Percentiles rank a stretch among this genome's conserved stretches.
Conservation (phyloP, 2,113 vertebrate genomes). For the Pionites leucogaster region DNA sequence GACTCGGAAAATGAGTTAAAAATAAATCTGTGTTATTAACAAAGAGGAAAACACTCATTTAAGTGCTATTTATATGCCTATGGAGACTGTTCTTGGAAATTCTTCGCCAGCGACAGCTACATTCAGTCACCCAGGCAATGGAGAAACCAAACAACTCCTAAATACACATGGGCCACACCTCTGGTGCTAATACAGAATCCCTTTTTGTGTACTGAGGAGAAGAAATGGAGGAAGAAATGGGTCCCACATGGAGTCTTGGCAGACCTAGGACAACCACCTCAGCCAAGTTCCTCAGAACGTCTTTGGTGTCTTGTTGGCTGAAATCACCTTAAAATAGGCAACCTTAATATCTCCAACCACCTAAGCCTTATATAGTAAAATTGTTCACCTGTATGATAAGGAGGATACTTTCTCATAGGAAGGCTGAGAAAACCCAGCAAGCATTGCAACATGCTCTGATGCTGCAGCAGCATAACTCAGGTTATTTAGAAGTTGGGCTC, state of each 20-base stretch:
- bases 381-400: too few species aligned
- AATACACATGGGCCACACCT: accelerated
- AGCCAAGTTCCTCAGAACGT: not conserved
- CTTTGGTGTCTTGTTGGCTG: not conserved
- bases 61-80: not conserved
- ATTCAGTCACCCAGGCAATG: not conserved
- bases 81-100: not conserved
- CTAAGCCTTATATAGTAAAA: accelerated
- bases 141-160: not conserved
- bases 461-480: accelerated
- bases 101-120: not conserved
- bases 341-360: too few species aligned
- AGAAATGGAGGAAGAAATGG: accelerated
- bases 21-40: not conserved
- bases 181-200: accelerated
- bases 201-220: not conserved
- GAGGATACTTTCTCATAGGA: accelerated
- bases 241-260: not conserved
- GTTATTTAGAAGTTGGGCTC: too few species aligned
- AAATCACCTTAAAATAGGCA: not conserved
- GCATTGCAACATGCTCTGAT: accelerated
- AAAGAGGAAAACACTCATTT: not conserved
- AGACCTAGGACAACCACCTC: too few species aligned
- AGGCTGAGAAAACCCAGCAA: not conserved
- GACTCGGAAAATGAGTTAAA: not conserved